Evolutionary conservation across 2,888 invertebrate genomes (phyloP), one percentile per base, ranked within the genome.

Genomic region (Branchellion lobata): DNA sequence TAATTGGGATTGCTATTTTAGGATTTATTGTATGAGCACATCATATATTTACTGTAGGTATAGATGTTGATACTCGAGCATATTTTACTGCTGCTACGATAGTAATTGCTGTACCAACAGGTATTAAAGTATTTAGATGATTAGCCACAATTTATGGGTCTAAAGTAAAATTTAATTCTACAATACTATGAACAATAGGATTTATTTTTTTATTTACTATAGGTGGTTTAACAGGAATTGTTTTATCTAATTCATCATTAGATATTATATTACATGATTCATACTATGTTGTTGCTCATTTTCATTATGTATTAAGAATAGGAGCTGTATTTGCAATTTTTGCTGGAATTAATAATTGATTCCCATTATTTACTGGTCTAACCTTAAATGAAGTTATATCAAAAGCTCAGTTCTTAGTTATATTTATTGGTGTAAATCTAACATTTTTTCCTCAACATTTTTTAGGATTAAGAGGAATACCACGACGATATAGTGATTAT

Each of bases 21-120:
- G 93, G 93, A 83, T 94, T 93, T 90, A 90, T 93, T 88, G 93
- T 93, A 0, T 93, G 93, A 90, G 92, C 92, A 11, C 93, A 93
- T 86, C 93, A 93, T 86, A 93, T 93, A 90, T 94, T 93, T 88
- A 93, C 93, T 1, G 91, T 93, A 51, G 93, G 93, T 0, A 91
- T 93, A 91, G 93, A 93, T 88, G 91, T 93, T 81, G 93, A 93
- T 88, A 92, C 92, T 0, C 92, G 93, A 87, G 93, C 93, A 31
- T 93, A 93, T 87, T 93, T 93, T 87, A 93, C 93, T 0, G 91
- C 93, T 71, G 93, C 92, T 0, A 93, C 93, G 27, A 93, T 93
- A 91, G 92, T 93, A 90, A 93, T 93, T 92, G 93, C 92, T 0
- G 90, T 93, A 0, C 93, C 93, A 0, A 93, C 93, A 27, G 93